Evolutionary conservation across 2,113 vertebrate genomes (phyloP), one percentile per base, ranked within the genome.

Genomic region (Xenopus laevis): DNA sequence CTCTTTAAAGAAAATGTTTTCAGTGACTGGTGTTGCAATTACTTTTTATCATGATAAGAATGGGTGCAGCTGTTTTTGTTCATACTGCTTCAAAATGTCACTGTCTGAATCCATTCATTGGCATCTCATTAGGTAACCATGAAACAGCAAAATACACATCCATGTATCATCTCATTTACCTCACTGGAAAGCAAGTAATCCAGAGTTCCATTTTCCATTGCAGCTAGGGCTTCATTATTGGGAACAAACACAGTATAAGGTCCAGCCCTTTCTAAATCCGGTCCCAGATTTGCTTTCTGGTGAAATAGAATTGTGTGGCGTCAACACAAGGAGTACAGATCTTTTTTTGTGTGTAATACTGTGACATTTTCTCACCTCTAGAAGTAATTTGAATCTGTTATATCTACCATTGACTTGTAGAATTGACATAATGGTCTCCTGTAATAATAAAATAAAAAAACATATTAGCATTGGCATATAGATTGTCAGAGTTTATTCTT

Each of bases 221-320:
- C 80, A 0, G 71, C 77, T 40, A 96, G 77, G 2, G 94, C 96
- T 13, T 85, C 21, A 2, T 90, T 89, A 71, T 79, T 93, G 4
- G 97, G 96, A 72, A 92, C 87, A 71, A 99, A 98, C 62, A 98
- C 15, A 1, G 96, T 98, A 47, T 91, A 86, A 0, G 85, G 88
- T 1, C 88, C 89, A 0, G 87, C 83, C 3, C 78, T 71, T 30
- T 95, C 89, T 81, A 98, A 79, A 45, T 89, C 17, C 0, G 78
- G 68, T 11, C 79, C 86, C 74, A 98, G 30, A 4, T 76, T 82
- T 33, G 86, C 84, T 83, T 86, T 88, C 97, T 98, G 83, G 12
- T 17, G 60, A 23, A 27, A 7, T 50, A 61, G 46, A 47, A 4
- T 13, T 30, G 3, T 13, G 47, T 45, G 15, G 17, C 9, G 11